Conservation (phyloP, 2,888 invertebrate genomes). For the Apamea anceps region DNA sequence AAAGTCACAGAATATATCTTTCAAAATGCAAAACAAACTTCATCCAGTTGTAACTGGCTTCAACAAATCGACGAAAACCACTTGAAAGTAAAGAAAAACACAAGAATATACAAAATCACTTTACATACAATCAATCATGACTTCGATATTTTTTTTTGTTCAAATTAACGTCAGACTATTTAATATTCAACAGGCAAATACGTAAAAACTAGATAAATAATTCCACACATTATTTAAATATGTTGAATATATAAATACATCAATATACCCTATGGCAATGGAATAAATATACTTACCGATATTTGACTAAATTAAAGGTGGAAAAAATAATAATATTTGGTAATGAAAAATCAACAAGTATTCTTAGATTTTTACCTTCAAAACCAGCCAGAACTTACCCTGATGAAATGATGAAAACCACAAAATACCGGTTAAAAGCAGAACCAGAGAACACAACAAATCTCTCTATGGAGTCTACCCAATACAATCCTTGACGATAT, state of each 20-base stretch:
- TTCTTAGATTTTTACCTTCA: not conserved
- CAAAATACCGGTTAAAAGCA: not conserved
- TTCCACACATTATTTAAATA: slow-evolving; percentile 53
- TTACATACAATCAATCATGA: slow-evolving; percentile 66
- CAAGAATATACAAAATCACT: slow-evolving; percentile 46
- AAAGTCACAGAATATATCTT: slow-evolving; percentile 11
- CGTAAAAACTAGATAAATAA: slow-evolving; percentile 54
- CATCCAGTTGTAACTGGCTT: not conserved
- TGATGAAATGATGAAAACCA: not conserved
- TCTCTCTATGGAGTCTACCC: not conserved
- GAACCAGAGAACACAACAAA: not conserved
- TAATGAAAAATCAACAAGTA: slow-evolving; percentile 1
- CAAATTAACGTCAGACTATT: slow-evolving; percentile 52
- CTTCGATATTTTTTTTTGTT: slow-evolving; percentile 55
- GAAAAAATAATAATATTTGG: not conserved
- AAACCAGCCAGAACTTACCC: not conserved
- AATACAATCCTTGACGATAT: slow-evolving; percentile 4
- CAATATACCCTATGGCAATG: slow-evolving; percentile 9
- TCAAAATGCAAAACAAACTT: slow-evolving; percentile 22
- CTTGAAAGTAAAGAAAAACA: slow-evolving; percentile 39
- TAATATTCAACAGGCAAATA: slow-evolving; percentile 54
- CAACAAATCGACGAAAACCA: slow-evolving; percentile 8
- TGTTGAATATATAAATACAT: slow-evolving; percentile 40
- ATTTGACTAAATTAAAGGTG: not conserved
- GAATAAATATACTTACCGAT: slow-evolving; percentile 15